These are phyloP conservation scores for Garrulus glandarius DNA, from an alignment of 2,797 vertebrate genomes.

Conservation along the genomic window DNA sequence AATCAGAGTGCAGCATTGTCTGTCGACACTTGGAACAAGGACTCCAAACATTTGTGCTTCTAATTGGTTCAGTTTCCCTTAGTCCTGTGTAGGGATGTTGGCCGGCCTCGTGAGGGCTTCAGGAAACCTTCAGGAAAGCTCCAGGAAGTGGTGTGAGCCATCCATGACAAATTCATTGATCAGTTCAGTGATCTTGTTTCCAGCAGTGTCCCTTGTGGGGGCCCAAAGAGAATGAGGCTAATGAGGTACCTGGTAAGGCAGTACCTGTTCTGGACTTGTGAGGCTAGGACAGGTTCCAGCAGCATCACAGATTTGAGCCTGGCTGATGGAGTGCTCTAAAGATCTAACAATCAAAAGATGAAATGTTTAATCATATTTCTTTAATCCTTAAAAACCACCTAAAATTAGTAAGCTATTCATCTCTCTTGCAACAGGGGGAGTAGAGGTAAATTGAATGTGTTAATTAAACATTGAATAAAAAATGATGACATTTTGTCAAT, in stretches of 20 bases:
- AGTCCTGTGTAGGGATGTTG: neutral
- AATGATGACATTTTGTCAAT: neutral
- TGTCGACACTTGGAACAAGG: neutral
- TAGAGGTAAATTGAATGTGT: neutral
- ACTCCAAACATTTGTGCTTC: neutral
- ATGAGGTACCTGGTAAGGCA: neutral
- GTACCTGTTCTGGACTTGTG: neutral
- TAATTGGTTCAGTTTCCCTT: neutral
- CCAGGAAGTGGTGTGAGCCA: neutral
- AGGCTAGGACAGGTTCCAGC: neutral
- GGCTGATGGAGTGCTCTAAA: neutral
- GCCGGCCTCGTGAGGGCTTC: neutral
- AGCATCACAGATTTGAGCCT: neutral
- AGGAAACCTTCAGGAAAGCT: neutral
- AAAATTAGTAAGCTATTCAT: neutral
- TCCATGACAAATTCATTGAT: neutral
- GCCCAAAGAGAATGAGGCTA: neutral
- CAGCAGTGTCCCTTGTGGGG: neutral
- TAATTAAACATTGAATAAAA: conserved; percentile 35
- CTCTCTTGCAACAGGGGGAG: neutral
- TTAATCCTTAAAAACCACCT: neutral
- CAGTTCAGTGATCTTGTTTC: neutral
- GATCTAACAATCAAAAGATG: neutral
- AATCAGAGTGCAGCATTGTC: neutral
- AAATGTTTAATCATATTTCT: neutral